Base-by-base conservation (phyloP, 1,140 invertebrate species). In the Bilobella aurantiaca region DNA sequence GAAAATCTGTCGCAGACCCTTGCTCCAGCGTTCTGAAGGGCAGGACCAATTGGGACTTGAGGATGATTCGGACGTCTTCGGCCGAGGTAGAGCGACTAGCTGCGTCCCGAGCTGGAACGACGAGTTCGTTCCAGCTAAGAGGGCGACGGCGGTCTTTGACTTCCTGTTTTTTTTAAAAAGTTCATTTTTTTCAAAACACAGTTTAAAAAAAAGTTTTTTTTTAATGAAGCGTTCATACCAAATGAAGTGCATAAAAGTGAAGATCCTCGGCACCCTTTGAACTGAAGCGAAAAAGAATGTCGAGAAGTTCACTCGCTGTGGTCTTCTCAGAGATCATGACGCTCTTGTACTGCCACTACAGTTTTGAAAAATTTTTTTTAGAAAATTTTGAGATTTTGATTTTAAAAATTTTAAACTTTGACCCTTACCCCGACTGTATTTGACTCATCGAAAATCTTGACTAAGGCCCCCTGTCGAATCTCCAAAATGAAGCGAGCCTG, bases 391-490 rank as follows among this genome's bases (percentile, higher is more conserved):
- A n/a, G n/a, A n/a, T n/a, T n/a, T n/a, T n/a, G n/a, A n/a, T n/a
- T n/a, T n/a, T n/a, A n/a, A n/a, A n/a, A n/a, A n/a, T n/a, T n/a
- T n/a, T n/a, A n/a, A n/a, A n/a, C n/a, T n/a, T n/a, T n/a, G n/a
- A 29, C 60, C 80, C 82, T 81, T 76, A 86, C 85, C 74, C 87
- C 90, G 53, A 87, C 86, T 84, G 91, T 92, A 58, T 93, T 79
- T 37, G 89, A 89, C 42, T 89, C 90, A 74, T 93, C 92, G 79
- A 93, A 90, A 21, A 95, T 88, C 79, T 91, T 91, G 62, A 94
- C 87, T 56, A 94, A 80, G 12, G 90, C 90, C 30, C 66, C 91
- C 29, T 87, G 83, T 70, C 87, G 82, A 72, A 88, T 88, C 78
- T 92, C 87, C 46, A 95, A 79, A 46, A 87, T 89, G 78, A 95